Percentiles rank a stretch among this genome's conserved stretches.
Conservation (phyloP, 2,888 invertebrate species). For the Tachina lurida region DNA sequence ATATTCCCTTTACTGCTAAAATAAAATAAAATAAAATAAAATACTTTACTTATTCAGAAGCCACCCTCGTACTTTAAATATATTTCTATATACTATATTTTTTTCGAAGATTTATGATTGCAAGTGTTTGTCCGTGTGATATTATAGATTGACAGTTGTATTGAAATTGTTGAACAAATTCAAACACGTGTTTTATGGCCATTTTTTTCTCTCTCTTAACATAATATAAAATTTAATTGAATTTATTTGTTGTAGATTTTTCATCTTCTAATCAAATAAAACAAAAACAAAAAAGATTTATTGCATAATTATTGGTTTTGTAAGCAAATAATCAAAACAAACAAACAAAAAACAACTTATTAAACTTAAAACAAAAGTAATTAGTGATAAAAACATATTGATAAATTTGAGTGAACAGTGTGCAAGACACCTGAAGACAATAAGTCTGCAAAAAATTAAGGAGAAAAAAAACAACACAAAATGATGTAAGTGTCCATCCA, state of each 20-base stretch:
- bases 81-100: conserved; percentile 32
- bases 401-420: conserved; percentile 47
- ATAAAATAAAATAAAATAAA: not conserved
- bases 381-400: conserved; percentile 62
- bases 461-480: not conserved
- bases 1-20: too few species aligned
- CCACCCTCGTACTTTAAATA: conserved; percentile 14
- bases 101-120: conserved; percentile 60
- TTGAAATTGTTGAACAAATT: conserved; percentile 61
- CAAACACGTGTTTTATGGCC: conserved; percentile 69
- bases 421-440: conserved; percentile 61
- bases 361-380: conserved; percentile 47
- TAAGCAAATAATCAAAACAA: conserved; percentile 42
- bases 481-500: not conserved
- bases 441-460: conserved; percentile 33
- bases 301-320: conserved; percentile 68
- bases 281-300: conserved; percentile 56
- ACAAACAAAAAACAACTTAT: conserved; percentile 27
- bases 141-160: conserved; percentile 68
- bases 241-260: conserved; percentile 60
- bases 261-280: conserved; percentile 54
- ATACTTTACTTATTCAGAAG: not conserved
- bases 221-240: conserved; percentile 61
- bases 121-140: conserved; percentile 60
- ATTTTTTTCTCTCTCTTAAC: conserved; percentile 9